A percentile compares a stretch with the other conserved stretches of the same genome.
Evolutionary conservation across 2,113 vertebrate species (phyloP).

Genomic region (Xenus cinereus): DNA sequence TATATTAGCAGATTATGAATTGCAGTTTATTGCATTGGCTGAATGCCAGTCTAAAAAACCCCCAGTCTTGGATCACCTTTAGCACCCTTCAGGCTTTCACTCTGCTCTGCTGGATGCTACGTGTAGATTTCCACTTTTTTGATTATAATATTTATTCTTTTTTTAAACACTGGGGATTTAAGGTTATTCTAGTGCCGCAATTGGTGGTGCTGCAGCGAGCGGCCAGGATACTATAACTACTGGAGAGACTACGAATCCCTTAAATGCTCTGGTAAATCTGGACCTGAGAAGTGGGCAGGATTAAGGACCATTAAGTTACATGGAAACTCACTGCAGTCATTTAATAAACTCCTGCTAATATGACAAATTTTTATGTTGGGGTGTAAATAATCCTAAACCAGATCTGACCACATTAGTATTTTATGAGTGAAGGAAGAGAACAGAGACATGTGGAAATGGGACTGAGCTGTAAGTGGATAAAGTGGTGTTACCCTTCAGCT

Average conservation of each 20-base stretch:
- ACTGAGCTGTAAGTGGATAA: not conserved
- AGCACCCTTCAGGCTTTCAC: not conserved
- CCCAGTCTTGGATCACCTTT: not conserved
- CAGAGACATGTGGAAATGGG: accelerated
- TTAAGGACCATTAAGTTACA: not conserved
- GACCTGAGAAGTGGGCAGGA: not conserved
- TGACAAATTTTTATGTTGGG: not conserved
- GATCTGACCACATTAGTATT: not conserved
- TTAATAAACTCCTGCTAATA: not conserved
- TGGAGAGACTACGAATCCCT: not conserved
- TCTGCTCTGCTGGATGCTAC: not conserved
- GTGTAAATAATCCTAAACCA: not conserved
- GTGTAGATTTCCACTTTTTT: not conserved
- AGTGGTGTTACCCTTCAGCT: not conserved
- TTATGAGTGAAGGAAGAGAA: not conserved
- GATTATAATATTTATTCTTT: not conserved
- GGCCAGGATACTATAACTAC: not conserved
- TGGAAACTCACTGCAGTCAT: not conserved
- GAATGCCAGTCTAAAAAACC: not conserved
- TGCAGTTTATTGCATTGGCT: not conserved
- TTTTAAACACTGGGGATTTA: not conserved
- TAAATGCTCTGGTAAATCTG: not conserved
- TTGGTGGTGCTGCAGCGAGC: not conserved
- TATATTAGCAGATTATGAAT: not conserved
- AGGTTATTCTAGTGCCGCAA: not conserved